Percentiles rank a stretch among this genome's conserved stretches.
These are phyloP conservation scores for Scaeva pyrastri DNA, from an alignment of 2,888 invertebrate genomes.

Conservation along the genomic window DNA sequence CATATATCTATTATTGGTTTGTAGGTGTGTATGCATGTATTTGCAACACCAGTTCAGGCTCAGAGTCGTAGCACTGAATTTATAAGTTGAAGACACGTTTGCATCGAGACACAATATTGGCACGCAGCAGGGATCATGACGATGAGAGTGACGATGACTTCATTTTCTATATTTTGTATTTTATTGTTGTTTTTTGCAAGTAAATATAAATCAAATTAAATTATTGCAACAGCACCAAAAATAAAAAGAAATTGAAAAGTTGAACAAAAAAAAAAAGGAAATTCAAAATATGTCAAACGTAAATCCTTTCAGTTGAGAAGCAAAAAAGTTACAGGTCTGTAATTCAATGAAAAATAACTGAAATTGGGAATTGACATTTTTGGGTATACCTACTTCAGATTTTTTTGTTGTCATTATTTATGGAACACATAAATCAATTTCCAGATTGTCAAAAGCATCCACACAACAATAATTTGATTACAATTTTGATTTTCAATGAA, in stretches of 20 bases:
- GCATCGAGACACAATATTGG: constrained; percentile 36
- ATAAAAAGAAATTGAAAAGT: not conserved
- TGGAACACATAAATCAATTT: constrained; percentile 41
- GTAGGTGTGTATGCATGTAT: too few species aligned
- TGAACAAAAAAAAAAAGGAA: not conserved
- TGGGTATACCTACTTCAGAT: not conserved
- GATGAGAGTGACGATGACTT: constrained; percentile 22
- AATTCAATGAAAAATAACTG: constrained; percentile 7
- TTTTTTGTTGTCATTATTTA: constrained; percentile 4
- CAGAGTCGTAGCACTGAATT: constrained; percentile 17
- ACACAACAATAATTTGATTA: constrained; percentile 36
- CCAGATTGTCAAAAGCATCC: constrained; percentile 27
- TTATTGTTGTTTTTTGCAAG: not conserved
- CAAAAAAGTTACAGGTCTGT: constrained; percentile 20
- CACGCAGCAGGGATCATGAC: constrained; percentile 6
- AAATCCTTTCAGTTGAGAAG: constrained; percentile 10
- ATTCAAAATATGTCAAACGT: constrained; percentile 6
- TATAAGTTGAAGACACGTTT: constrained; percentile 6
- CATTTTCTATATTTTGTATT: constrained; percentile 19
- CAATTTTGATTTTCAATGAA: constrained; percentile 6
- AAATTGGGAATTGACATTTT: constrained; percentile 16
- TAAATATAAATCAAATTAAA: constrained; percentile 24
- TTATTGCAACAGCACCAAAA: constrained; percentile 3
- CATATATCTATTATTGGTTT: not conserved
- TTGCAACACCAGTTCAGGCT: constrained; percentile 17